Evolutionary conservation across 2,113 vertebrate species (phyloP), one percentile per base, ranked within the genome.

Genomic region (Hypomesus transpacificus): DNA sequence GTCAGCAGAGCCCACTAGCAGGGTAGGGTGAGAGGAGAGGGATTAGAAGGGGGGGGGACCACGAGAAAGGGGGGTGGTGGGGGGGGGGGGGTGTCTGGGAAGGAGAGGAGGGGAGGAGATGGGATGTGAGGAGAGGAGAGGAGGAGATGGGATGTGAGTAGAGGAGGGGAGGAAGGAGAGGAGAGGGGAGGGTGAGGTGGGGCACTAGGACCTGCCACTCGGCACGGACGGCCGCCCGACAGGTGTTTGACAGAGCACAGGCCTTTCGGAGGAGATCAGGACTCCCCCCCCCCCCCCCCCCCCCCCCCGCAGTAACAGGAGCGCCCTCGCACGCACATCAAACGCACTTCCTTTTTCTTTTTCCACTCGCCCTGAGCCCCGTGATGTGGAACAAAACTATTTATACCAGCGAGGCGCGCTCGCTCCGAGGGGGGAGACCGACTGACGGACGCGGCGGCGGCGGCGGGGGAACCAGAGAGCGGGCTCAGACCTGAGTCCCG

Each of bases 191-290:
- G 3, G 3, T 53, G 85, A 84, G 72, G 87, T 85, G 84, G 85
- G 85, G 76, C 81, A 81, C 75, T 76, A 0, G 20, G 78, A 84
- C 83, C 89, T 90, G 89, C 89, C 86, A 39, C 80, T 87, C 86
- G 79, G 82, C 75, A 79, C 50, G 31, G 4, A 6, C 31, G 31
- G 66, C 66, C 77, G 86, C 80, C 83, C 85, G 84, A 88, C 89
- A 88, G 86, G 85, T 84, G 85, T 86, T 87, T 86, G 87, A 89
- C 86, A 81, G 81, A 82, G 69, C 70, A 11, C 86, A 86, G 87
- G 86, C 87, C 86, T 87, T 46, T 46, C 9, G 85, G 76, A 84
- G 81, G 78, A 85, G 87, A 88, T 89, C 86, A 87, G 71, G 77
- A 68, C 78, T 80, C 85, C 85, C 84, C 81, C 85, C 85, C 84